Percentiles rank a stretch among this genome's conserved stretches.
Conservation (phyloP, 2,888 invertebrate species). For the Ethmia dodecea region DNA sequence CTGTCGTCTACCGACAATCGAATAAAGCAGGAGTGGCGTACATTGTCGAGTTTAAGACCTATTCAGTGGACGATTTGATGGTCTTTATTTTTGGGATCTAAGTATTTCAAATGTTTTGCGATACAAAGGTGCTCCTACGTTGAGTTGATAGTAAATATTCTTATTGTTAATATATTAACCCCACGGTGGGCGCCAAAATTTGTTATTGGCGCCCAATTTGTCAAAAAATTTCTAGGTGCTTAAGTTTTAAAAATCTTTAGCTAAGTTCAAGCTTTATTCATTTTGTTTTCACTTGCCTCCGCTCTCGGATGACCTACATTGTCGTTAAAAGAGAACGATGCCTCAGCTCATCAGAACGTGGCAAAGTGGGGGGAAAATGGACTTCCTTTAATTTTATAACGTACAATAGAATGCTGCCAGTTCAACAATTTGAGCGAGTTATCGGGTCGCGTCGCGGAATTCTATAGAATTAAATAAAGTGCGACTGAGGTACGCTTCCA, state of each 20-base stretch:
- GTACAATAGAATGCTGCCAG: slow-evolving; percentile 39
- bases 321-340: slow-evolving; percentile 32
- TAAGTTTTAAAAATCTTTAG: too few relatives aligned
- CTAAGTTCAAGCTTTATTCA: too few relatives aligned
- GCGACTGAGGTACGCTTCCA: slow-evolving; percentile 26
- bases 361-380: slow-evolving; percentile 44
- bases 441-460: slow-evolving; percentile 33
- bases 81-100: too few relatives aligned
- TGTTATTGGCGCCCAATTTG: too few relatives aligned
- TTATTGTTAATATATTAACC: too few relatives aligned
- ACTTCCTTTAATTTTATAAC: slow-evolving; percentile 49
- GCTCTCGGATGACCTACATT: slow-evolving; percentile 33
- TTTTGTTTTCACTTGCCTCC: neutral
- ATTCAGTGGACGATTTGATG: too few relatives aligned
- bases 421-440: slow-evolving; percentile 50
- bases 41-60: too few relatives aligned
- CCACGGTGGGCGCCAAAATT: too few relatives aligned
- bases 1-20: slow-evolving; percentile 32
- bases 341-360: slow-evolving; percentile 24
- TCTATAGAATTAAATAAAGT: slow-evolving; percentile 48
- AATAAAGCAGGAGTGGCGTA: slow-evolving; percentile 34
- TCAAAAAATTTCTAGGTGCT: too few relatives aligned
- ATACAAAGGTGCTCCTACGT: too few relatives aligned
- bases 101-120: too few relatives aligned
- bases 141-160: too few relatives aligned